A percentile compares a stretch with the other conserved stretches of the same genome.
phyloP scores from a whole-genome alignment of 2,888 invertebrate species.

The Byasa hedistus region DNA sequence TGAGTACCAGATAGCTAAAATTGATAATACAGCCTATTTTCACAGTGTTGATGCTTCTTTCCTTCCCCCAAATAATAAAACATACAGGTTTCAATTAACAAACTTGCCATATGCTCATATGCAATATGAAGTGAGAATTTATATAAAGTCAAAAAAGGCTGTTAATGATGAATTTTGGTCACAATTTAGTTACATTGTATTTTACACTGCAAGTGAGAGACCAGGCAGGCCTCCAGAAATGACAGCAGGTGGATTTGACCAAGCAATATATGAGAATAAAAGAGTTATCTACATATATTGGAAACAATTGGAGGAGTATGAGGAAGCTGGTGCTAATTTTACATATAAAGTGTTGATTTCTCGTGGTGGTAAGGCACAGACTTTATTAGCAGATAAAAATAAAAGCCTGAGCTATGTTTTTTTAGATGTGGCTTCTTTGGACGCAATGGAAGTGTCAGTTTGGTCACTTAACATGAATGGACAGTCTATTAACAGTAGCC shows the following conservation, averaged over 20 bases:
- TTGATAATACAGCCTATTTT: conserved; percentile 64
- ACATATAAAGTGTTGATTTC: conserved; percentile 81
- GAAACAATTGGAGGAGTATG: conserved; percentile 84
- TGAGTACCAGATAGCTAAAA: conserved; percentile 72
- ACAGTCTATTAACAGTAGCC: conserved; percentile 76
- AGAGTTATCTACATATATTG: conserved; percentile 87
- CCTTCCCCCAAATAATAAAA: conserved; percentile 57
- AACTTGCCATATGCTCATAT: conserved; percentile 83
- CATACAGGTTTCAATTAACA: conserved; percentile 69
- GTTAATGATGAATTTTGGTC: conserved; percentile 85
- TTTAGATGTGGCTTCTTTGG: conserved; percentile 73
- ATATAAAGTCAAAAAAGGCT: conserved; percentile 79
- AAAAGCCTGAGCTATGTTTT: conserved; percentile 81
- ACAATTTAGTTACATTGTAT: conserved; percentile 78
- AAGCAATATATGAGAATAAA: conserved; percentile 72
- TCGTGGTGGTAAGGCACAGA: conserved; percentile 54
- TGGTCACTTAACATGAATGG: conserved; percentile 82
- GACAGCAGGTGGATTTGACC: conserved; percentile 87
- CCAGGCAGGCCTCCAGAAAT: conserved; percentile 86
- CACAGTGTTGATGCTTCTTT: conserved; percentile 61
- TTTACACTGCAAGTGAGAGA: conserved; percentile 80
- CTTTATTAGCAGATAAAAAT: conserved; percentile 70
- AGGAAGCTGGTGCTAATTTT: conserved; percentile 88
- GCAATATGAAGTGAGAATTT: conserved; percentile 86
- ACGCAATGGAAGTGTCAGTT: conserved; percentile 75